Percentiles rank a stretch among this genome's conserved stretches.
These are phyloP conservation scores for Bolborhynchus lineola DNA, from an alignment of 2,113 vertebrate species.

Conservation along the genomic window DNA sequence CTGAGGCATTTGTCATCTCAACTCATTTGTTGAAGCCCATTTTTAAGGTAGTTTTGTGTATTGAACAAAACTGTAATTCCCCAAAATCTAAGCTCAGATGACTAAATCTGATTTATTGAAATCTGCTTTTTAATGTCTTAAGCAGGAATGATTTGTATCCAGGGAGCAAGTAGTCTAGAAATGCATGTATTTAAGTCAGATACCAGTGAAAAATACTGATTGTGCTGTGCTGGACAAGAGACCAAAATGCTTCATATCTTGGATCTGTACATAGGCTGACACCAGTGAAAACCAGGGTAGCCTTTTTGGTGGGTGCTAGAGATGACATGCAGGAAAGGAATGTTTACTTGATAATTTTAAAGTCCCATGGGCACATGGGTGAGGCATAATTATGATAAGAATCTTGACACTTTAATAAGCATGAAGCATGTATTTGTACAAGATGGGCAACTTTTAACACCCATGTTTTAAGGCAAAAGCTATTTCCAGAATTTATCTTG, in stretches of 20 bases:
- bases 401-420: neutral
- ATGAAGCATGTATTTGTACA: neutral
- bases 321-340: neutral
- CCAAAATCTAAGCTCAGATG: neutral
- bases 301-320: neutral
- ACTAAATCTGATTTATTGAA: neutral
- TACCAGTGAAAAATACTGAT: neutral
- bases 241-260: neutral
- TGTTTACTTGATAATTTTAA: neutral
- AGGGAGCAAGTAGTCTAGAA: neutral
- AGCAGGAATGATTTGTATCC: neutral
- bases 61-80: neutral
- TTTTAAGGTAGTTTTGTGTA: neutral
- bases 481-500: neutral
- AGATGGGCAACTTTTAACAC: neutral
- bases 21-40: accelerated
- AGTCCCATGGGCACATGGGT: neutral
- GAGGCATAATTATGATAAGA: neutral
- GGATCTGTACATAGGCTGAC: neutral
- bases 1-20: neutral
- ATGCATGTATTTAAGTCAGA: neutral
- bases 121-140: neutral
- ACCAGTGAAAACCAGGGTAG: neutral
- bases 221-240: neutral
- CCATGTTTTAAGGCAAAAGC: neutral